Evolutionary conservation across 2,113 vertebrate genomes (phyloP).

Genomic region (Aspiorhynchus laticeps): DNA sequence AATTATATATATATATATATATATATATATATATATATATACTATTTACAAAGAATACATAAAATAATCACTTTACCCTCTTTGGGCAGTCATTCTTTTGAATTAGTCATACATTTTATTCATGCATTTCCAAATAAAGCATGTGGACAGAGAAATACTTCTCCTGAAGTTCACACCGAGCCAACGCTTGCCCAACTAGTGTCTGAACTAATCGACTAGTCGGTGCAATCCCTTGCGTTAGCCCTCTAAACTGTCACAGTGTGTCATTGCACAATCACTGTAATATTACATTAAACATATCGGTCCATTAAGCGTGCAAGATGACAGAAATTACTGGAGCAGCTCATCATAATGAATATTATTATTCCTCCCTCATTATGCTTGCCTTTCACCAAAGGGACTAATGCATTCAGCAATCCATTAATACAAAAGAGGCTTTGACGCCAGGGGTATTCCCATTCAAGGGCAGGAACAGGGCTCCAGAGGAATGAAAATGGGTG

Average conservation of each 20-base stretch:
- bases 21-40: too few species aligned
- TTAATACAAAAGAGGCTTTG: constrained; percentile 44
- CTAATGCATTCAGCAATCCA: constrained; percentile 57
- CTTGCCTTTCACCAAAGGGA: constrained; percentile 51
- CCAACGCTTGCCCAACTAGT: neutral
- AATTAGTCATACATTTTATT: neutral
- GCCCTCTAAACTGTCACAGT: constrained; percentile 34
- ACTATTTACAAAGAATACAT: neutral
- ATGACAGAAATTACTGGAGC: constrained; percentile 54
- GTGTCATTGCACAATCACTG: constrained; percentile 49
- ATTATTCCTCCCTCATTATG: constrained; percentile 54
- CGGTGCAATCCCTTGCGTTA: neutral
- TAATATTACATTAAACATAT: constrained; percentile 49
- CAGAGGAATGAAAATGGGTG: neutral
- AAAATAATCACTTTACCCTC: neutral
- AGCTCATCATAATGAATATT: constrained; percentile 54
- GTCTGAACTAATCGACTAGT: neutral
- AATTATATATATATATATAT: too few species aligned
- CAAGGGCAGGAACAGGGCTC: neutral
- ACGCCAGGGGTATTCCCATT: constrained; percentile 39
- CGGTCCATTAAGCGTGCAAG: constrained; percentile 57
- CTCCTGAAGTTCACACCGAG: neutral
- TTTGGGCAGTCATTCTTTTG: neutral
- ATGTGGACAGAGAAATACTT: neutral
- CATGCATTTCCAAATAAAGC: neutral